Percentiles rank a stretch among this genome's conserved stretches.
Conservation (phyloP, 2,888 invertebrate genomes). For the Teinopalpus imperialis region DNA sequence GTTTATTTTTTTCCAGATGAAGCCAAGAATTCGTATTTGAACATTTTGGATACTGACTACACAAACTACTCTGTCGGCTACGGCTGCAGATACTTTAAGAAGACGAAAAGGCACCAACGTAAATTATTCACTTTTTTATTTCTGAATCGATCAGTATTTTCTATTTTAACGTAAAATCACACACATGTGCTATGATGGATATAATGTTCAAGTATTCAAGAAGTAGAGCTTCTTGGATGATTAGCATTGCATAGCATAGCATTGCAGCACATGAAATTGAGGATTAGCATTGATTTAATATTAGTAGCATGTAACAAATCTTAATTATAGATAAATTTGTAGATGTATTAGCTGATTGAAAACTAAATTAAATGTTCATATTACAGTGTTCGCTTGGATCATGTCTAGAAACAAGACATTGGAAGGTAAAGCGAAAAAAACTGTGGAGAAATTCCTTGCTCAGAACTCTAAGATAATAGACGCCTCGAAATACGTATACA, state of each 20-base stretch:
- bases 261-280: too few species aligned
- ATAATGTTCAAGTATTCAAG: too few species aligned
- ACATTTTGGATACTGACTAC: conserved; percentile 41
- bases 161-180: too few species aligned
- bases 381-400: conserved; percentile 58
- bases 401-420: conserved; percentile 58
- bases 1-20: conserved; percentile 23
- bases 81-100: conserved; percentile 77
- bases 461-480: conserved; percentile 50
- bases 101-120: conserved; percentile 48
- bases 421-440: conserved; percentile 56
- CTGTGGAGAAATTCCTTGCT: conserved; percentile 57
- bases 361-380: too few species aligned
- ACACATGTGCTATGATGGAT: too few species aligned
- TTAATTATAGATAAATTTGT: too few species aligned
- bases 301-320: too few species aligned
- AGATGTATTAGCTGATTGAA: too few species aligned
- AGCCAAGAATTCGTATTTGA: conserved; percentile 41
- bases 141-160: too few species aligned
- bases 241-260: too few species aligned
- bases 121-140: conserved; percentile 29
- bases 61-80: conserved; percentile 64
- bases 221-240: too few species aligned
- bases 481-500: conserved; percentile 28
- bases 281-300: too few species aligned